Conservation (phyloP, 1,140 invertebrate species). For the Luehdorfia chinensis region DNA sequence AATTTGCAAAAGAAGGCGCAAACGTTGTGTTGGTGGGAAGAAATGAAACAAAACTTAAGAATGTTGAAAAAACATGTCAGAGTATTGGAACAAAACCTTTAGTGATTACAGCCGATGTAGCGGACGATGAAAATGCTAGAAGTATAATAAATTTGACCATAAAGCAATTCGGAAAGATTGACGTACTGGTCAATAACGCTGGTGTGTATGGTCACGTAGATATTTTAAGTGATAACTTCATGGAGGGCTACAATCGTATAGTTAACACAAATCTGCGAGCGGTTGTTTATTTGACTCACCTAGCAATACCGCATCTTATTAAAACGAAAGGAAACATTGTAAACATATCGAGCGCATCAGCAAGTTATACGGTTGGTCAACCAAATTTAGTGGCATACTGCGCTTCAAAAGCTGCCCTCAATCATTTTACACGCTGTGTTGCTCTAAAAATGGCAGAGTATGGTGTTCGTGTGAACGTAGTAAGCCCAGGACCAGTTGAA, state of each 20-base stretch:
- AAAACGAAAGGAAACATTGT: conserved; percentile 27
- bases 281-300: conserved; percentile 12
- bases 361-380: background rate
- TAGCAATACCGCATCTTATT: conserved; percentile 18
- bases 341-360: conserved; percentile 24
- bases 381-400: background rate
- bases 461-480: conserved; percentile 23
- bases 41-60: conserved; percentile 77
- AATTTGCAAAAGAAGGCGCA: conserved; percentile 85
- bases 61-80: conserved; percentile 79
- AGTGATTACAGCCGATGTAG: conserved; percentile 79
- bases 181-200: conserved; percentile 85
- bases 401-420: conserved; percentile 21
- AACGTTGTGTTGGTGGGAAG: conserved; percentile 83
- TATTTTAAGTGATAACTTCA: conserved; percentile 6
- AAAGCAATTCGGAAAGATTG: conserved; percentile 78
- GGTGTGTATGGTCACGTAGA: conserved; percentile 77
- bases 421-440: conserved; percentile 18
- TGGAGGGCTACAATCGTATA: conserved; percentile 17
- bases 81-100: conserved; percentile 64
- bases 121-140: conserved; percentile 79
- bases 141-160: conserved; percentile 79
- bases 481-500: conserved; percentile 21
- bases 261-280: conserved; percentile 75
- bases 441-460: conserved; percentile 17